Conservation (phyloP, 1,140 invertebrate genomes). For the Mylabris phalerata region DNA sequence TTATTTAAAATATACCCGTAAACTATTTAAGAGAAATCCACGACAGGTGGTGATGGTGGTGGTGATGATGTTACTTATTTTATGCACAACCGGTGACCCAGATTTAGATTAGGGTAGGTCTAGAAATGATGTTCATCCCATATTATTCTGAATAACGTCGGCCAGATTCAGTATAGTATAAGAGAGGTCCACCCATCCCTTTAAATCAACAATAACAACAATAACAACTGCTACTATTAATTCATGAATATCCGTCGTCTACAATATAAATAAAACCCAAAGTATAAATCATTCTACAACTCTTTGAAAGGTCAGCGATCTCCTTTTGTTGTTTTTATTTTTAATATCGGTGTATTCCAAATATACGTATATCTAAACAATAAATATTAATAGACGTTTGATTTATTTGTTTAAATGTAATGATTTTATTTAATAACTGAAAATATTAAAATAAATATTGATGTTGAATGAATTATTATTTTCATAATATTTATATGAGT, state of each 20-base stretch:
- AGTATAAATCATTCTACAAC: conserved; percentile 13
- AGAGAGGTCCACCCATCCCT: no score
- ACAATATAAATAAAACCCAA: conserved; percentile 4
- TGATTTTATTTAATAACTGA: no score
- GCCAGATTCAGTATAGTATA: not conserved
- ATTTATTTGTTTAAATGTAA: no score
- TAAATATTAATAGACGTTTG: no score
- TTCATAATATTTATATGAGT: no score
- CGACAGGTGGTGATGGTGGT: conserved; percentile 24
- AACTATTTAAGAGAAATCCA: conserved; percentile 11
- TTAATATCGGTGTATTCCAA: no score
- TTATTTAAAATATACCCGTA: not conserved
- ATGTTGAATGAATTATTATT: no score
- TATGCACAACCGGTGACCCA: conserved; percentile 23
- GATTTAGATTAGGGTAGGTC: conserved; percentile 32
- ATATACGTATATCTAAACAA: no score
- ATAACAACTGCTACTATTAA: no score
- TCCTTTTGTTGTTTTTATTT: not conserved
- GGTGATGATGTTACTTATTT: conserved; percentile 22
- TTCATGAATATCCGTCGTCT: not conserved
- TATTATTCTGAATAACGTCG: conserved; percentile 19
- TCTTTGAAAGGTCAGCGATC: conserved; percentile 11
- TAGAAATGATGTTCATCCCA: conserved; percentile 17
- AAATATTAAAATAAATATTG: no score
- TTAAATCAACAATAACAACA: no score